Evolutionary conservation across 2,113 vertebrate genomes (phyloP), one percentile per base, ranked within the genome.

Genomic region (Oncorhynchus kisutch): DNA sequence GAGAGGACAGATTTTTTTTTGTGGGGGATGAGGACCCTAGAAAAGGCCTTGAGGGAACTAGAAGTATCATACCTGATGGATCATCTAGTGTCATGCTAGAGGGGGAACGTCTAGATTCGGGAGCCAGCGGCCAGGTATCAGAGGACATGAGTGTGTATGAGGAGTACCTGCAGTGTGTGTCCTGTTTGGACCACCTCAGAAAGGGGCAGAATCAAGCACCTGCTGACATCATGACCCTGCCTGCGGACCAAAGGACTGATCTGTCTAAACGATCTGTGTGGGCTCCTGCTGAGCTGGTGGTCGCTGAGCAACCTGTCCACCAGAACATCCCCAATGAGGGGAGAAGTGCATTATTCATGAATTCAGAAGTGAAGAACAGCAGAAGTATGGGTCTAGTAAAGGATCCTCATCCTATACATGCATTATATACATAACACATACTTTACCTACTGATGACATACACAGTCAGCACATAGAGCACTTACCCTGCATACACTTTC

Each of bases 161-260:
- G 66, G 88, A 80, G 67, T 92, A 92, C 80, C 86, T 90, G 39
- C 84, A 83, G 34, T 93, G 76, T 79, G 79, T 90, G 31, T 67
- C 77, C 76, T 75, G 84, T 13, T 20, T 91, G 71, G 82, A 77
- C 45, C 69, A 45, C 5, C 24, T 76, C 27, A 78, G 71, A 74
- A 6, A 3, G 22, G 59, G 31, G 45, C 68, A 64, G 29, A 77
- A 51, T 4, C 62, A 48, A 25, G 1, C 24, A n/a, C 25, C 54
- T 18, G 71, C 7, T 72, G 54, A 72, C 5, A 0, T 11, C 12
- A 29, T 9, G 12, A 34, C 24, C 16, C 27, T 22, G 22, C 13
- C 27, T 18, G 51, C 16, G n/a, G 11, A 14, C 49, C 49, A 51
- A 51, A 51, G 11, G 11, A 12, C 49, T 51, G 49, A 14, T 14